Evolutionary conservation across 2,113 vertebrate species (phyloP).

Genomic region (Lagopus muta): DNA sequence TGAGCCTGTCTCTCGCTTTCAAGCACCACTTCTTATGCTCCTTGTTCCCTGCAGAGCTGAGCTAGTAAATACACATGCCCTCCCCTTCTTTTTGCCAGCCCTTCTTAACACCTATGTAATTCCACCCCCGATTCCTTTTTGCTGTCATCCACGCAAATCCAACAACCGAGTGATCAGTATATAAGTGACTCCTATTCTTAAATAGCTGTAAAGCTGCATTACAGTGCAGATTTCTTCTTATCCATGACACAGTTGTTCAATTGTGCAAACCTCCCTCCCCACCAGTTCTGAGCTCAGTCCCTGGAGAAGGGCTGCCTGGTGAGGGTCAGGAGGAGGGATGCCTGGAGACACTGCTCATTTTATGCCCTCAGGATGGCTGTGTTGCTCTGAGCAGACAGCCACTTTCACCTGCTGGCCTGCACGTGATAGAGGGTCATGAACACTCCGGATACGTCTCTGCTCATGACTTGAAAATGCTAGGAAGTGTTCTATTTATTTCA

Average conservation of each 20-base stretch:
- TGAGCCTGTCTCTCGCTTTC: background rate
- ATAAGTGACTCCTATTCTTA: background rate
- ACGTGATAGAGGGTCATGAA: background rate
- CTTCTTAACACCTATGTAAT: background rate
- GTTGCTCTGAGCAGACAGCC: background rate
- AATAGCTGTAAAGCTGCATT: background rate
- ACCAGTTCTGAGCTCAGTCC: background rate
- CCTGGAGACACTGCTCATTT: background rate
- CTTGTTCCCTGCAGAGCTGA: background rate
- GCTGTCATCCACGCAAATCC: background rate
- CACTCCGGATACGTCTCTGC: background rate
- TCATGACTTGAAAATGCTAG: background rate
- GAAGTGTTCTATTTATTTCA: conserved; percentile 26
- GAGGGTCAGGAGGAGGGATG: background rate
- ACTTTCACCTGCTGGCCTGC: background rate
- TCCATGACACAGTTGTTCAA: background rate
- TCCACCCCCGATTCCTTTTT: background rate
- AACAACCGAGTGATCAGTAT: background rate
- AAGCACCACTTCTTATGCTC: background rate
- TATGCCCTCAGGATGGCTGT: background rate
- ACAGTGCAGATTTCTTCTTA: background rate
- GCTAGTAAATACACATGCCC: background rate
- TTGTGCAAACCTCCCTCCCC: background rate
- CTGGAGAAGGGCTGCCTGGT: background rate
- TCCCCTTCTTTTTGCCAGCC: background rate